phyloP scores from a whole-genome alignment of 2,888 invertebrate genomes.

The Sinodicranocentrus sp. region DNA sequence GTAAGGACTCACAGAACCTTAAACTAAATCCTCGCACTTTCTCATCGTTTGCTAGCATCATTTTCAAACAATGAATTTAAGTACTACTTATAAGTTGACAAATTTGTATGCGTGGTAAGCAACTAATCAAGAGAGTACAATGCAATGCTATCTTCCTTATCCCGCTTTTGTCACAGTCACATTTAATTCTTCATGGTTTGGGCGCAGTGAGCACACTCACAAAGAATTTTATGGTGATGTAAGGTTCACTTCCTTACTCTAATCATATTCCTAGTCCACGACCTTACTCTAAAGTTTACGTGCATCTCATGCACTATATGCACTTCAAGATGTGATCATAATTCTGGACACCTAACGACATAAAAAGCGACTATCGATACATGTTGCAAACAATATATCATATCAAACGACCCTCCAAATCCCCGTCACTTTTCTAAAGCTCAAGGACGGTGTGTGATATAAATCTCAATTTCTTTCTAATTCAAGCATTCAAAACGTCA shows the following conservation, averaged over 20 bases:
- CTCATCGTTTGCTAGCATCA: not conserved
- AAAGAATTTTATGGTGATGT: not conserved
- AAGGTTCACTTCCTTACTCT: not conserved
- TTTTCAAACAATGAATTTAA: not conserved
- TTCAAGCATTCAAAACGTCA: too few species aligned
- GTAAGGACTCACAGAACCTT: not conserved
- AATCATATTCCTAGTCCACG: not conserved
- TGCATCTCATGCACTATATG: not conserved
- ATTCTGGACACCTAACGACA: too few species aligned
- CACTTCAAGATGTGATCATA: too few species aligned
- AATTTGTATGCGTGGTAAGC: not conserved
- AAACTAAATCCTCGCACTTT: slow-evolving; percentile 10
- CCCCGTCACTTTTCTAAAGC: too few species aligned
- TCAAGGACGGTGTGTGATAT: too few species aligned
- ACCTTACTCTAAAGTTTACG: not conserved
- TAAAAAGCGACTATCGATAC: not conserved
- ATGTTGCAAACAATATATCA: not conserved
- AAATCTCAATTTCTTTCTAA: not conserved
- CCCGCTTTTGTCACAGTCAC: slow-evolving; percentile 2
- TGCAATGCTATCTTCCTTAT: not conserved
- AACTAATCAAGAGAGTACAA: not conserved
- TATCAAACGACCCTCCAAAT: not conserved
- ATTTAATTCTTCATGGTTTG: not conserved
- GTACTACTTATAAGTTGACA: not conserved
- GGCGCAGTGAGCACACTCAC: not conserved